Base-by-base conservation (phyloP, 1,140 invertebrate genomes). In the Papilio polytes region DNA sequence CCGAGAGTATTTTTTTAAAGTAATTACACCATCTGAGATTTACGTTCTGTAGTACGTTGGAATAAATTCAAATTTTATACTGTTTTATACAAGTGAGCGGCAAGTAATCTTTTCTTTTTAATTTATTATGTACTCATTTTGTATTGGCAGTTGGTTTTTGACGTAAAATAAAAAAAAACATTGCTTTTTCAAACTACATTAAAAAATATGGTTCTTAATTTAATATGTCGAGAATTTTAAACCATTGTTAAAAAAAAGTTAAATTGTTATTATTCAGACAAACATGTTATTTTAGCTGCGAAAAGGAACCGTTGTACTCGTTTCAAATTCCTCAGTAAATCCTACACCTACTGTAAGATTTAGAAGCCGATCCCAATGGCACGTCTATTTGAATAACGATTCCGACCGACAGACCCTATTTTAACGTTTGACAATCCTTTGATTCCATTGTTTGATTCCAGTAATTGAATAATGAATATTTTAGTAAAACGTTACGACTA, bases 391-490 rank as follows among this genome's bases (percentile, higher is more conserved):
- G 74, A 77, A 56, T 77, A n/a, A 56, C 74, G 26, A 59, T 59
- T 77, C 26, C 48, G 48, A 77, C 48, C 26, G 31, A 46, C 74
- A 76, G 74, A 77, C 74, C 74, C 74, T 77, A 77, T 56, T 77
- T 53, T 77, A 77, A 56, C 74, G 51, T 77, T 77, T 77, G 74
- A 36, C 46, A 77, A 77, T 77, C 74, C 74, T 59, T 77, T 77
- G 74, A 77, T 77, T 56, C 22, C 48, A 53, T 77, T 77, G 18
- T 77, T 77, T 77, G 74, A 77, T 77, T 77, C 9, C 15, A 26
- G 46, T 77, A 56, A 77, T 77, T 56, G 74, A 77, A 77, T 77
- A 77, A 77, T 77, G 74, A 77, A 77, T 77, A 77, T 77, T 77
- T 77, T 53, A 53, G 51, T 77, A 53, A 56, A 77, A 56, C 51